Evolutionary conservation across 2,797 vertebrate species (phyloP), one percentile per base, ranked within the genome.

Genomic region (Halcyon leucocephala): DNA sequence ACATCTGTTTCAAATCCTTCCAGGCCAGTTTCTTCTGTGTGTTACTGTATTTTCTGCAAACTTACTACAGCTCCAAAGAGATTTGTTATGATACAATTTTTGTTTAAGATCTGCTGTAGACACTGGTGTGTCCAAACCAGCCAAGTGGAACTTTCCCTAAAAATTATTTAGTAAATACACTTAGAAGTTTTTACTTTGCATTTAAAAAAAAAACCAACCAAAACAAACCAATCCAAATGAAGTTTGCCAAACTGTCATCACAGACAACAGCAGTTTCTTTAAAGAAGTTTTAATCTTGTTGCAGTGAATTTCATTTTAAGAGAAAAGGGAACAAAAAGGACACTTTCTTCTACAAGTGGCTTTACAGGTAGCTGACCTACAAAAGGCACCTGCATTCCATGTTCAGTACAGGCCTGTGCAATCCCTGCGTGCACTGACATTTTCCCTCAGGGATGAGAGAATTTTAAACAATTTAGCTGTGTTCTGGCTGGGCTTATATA

Each of bases 341-440:
- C 9, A 6, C 48, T 66, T 85, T 71, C 41, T 76, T 66, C 12
- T 51, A 10, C 16, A 74, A 58, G 25, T 51, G 25, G 18, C 25
- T 82, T 93, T 90, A 41, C 62, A 80, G 48, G 72, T 87, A 85
- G 20, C 72, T 93, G 86, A 91, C 51, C 74, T 85, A 54, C 51
- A 91, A 89, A 89, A 57, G 64, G 57, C 74, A 35, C 57, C 58
- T 96, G n/a, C 89, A 93, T 96, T 96, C 93, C 82, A 46, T 2
- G 6, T 54, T 93, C 31, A 61, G 58, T 73, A 22, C 90, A 94
- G 76, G 78, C 84, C 86, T 87, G 86, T 77, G 71, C 89, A 93
- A 28, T 94, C 57, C 44, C 74, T 80, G 29, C 49, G 64, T 67
- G 73, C 91, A 82, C 29, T 87, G 81, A 96, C 70, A 94, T 80